Conservation (phyloP, 2,888 invertebrate genomes). For the Idaea dimidiata region DNA sequence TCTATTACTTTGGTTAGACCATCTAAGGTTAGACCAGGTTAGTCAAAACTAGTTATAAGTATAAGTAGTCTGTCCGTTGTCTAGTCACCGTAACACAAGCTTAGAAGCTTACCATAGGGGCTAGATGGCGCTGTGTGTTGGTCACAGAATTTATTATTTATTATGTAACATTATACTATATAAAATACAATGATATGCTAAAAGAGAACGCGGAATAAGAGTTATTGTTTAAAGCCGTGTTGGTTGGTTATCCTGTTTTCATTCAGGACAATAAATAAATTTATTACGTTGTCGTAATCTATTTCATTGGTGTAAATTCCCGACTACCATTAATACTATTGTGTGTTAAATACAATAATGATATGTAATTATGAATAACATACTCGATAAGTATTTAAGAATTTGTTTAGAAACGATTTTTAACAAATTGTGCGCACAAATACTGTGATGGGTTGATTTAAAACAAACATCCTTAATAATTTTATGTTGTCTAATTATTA, state of each 20-base stretch:
- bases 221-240: background rate
- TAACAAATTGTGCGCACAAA: background rate
- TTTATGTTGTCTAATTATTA: no score
- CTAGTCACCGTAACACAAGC: no score
- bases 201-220: background rate
- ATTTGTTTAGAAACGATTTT: background rate
- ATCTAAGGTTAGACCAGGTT: no score
- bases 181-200: background rate
- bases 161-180: background rate
- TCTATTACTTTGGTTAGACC: no score
- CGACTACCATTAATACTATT: background rate
- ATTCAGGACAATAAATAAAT: background rate
- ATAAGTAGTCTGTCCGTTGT: no score
- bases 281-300: slow-evolving; percentile 3
- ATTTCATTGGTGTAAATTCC: background rate
- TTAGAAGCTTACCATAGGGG: no score
- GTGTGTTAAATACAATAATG: background rate
- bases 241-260: background rate
- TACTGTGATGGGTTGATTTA: background rate
- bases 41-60: no score
- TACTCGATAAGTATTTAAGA: background rate
- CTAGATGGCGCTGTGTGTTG: no score
- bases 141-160: no score
- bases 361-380: background rate
- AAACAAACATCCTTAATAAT: background rate